These are phyloP conservation scores for Autographa pulchrina DNA, from an alignment of 2,888 invertebrate genomes.

Conservation along the genomic window DNA sequence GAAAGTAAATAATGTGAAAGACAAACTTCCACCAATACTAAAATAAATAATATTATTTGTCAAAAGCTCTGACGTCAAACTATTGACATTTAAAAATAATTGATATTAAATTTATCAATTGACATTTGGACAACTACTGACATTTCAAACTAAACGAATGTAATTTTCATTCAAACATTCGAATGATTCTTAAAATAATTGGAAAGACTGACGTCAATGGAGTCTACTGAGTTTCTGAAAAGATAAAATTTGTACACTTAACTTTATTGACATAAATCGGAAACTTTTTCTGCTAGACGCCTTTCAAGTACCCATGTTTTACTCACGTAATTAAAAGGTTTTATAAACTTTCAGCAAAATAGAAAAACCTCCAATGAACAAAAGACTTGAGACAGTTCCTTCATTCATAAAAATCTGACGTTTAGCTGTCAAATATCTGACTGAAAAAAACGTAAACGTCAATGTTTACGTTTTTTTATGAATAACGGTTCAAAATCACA, in stretches of 20 bases:
- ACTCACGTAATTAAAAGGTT: no score
- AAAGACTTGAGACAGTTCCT: conserved; percentile 41
- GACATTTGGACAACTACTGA: neutral
- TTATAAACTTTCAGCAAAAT: conserved; percentile 40
- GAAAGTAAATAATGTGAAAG: no score
- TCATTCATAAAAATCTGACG: conserved; percentile 39
- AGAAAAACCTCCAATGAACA: conserved; percentile 56
- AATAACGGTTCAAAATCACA: conserved; percentile 69
- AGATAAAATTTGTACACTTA: neutral
- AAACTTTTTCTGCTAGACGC: no score
- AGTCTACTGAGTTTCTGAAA: neutral
- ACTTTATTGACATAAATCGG: neutral
- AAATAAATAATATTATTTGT: neutral
- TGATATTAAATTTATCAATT: neutral
- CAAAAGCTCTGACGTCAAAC: neutral
- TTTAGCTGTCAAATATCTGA: conserved; percentile 25
- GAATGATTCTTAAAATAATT: neutral
- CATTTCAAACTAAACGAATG: neutral
- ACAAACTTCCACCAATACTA: no score
- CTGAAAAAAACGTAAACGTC: no score
- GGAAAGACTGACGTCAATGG: neutral
- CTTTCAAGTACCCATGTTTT: no score
- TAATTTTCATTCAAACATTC: neutral
- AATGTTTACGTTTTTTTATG: conserved; percentile 14
- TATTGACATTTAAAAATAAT: neutral